Conservation (phyloP, 2,888 invertebrate species). For the Mesorhabditis belari region DNA sequence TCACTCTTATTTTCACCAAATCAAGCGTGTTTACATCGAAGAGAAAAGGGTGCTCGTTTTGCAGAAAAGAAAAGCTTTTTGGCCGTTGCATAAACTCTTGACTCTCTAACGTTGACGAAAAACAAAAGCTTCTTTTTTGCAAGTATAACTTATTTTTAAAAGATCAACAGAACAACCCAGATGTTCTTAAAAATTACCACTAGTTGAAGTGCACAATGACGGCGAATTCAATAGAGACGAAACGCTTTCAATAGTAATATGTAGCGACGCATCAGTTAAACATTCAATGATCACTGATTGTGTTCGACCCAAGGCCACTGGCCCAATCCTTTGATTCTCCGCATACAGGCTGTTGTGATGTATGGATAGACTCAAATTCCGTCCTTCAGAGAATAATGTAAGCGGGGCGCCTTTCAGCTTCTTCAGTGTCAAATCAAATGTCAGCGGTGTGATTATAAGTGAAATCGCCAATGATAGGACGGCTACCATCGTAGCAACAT, state of each 20-base stretch:
- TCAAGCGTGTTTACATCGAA: too few relatives aligned
- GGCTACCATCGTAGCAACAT: neutral
- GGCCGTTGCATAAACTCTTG: too few relatives aligned
- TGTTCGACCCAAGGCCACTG: neutral
- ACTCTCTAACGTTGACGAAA: too few relatives aligned
- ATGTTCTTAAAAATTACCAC: constrained; percentile 2
- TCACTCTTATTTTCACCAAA: too few relatives aligned
- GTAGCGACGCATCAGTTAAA: constrained; percentile 24
- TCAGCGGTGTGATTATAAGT: neutral
- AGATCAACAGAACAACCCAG: too few relatives aligned
- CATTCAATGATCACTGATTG: constrained; percentile 12
- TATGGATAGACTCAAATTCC: neutral
- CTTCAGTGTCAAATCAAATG: neutral
- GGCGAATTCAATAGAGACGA: constrained; percentile 31
- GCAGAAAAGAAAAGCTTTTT: too few relatives aligned
- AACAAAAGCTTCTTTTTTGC: too few relatives aligned
- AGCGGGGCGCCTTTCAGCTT: constrained; percentile 6
- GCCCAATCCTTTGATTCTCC: neutral
- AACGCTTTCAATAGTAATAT: constrained; percentile 20
- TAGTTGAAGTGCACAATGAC: constrained; percentile 14
- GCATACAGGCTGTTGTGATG: neutral
- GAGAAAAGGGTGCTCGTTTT: too few relatives aligned
- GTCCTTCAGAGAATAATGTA: constrained; percentile 3
- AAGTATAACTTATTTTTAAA: neutral
- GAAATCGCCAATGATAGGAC: neutral